Evolutionary conservation across 2,888 invertebrate genomes (phyloP).

Genomic region (Willowsia nigromaculata): DNA sequence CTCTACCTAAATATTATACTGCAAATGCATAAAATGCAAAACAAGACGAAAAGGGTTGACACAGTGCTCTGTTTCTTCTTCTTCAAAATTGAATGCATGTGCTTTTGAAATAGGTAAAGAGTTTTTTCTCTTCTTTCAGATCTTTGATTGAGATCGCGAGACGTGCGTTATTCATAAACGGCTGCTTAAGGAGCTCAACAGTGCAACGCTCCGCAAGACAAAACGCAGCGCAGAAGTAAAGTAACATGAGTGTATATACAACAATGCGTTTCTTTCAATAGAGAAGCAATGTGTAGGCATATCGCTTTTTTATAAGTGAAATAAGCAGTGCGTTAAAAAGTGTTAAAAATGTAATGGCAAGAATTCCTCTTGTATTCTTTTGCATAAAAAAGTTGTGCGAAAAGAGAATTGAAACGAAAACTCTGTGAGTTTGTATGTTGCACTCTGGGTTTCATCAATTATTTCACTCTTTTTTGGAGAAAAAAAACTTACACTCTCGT

Average conservation of each 20-base stretch:
- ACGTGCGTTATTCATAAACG: constrained; percentile 64
- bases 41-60: constrained; percentile 40
- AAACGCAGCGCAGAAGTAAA: background rate
- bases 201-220: constrained; percentile 37
- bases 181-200: constrained; percentile 66
- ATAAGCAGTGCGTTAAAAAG: constrained; percentile 69
- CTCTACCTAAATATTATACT: background rate
- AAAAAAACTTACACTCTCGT: constrained; percentile 15
- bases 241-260: background rate
- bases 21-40: constrained; percentile 15
- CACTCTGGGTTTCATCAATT: background rate
- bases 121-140: background rate
- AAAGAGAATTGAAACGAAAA: constrained; percentile 25
- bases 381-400: background rate
- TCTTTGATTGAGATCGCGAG: constrained; percentile 32
- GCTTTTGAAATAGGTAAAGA: background rate
- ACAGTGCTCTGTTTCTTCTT: constrained; percentile 56
- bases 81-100: background rate
- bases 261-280: background rate
- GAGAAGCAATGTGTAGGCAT: too few relatives aligned
- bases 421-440: background rate
- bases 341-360: constrained; percentile 44
- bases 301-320: too few relatives aligned
- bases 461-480: background rate
- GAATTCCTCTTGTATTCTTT: background rate